phyloP scores from a whole-genome alignment of 1,140 invertebrate genomes.

The Sweltsa coloradensis region DNA sequence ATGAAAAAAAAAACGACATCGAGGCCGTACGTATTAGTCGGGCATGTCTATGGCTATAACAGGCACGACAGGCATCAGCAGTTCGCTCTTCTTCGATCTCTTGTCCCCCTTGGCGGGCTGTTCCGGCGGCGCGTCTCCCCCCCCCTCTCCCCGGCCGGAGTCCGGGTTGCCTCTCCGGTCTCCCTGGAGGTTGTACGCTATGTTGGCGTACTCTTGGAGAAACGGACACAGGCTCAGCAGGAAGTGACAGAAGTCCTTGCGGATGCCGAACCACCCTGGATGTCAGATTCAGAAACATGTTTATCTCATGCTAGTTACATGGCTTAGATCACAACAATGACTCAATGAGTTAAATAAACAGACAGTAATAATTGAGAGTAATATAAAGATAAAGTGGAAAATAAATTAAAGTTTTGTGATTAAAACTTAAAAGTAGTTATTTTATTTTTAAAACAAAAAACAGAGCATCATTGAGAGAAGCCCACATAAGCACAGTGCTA shows the following conservation, averaged over 20 bases:
- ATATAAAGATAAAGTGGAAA: not conserved
- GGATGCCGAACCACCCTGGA: constrained; percentile 96
- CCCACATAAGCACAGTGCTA: no score
- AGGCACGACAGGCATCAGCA: constrained; percentile 70
- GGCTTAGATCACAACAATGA: constrained; percentile 6
- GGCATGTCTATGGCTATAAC: constrained; percentile 80
- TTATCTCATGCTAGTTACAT: no score
- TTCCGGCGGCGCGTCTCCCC: constrained; percentile 36
- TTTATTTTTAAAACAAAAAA: constrained; percentile 1
- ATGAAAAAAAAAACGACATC: no score
- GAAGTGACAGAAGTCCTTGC: constrained; percentile 95
- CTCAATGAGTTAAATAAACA: not conserved
- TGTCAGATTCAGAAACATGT: no score
- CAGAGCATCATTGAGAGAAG: no score
- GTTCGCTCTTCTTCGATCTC: constrained; percentile 56
- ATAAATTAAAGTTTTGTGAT: no score
- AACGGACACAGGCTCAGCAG: constrained; percentile 83
- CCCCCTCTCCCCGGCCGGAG: constrained; percentile 30
- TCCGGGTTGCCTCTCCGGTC: constrained; percentile 37
- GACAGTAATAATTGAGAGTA: not conserved
- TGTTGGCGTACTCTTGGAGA: constrained; percentile 96
- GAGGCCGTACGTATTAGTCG: no score
- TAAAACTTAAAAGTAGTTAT: no score
- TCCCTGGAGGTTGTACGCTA: constrained; percentile 67
- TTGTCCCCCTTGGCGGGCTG: constrained; percentile 41